A percentile compares a stretch with the other conserved stretches of the same genome.
Conservation (phyloP, 2,113 vertebrate genomes). For the Oryzias celebensis region DNA sequence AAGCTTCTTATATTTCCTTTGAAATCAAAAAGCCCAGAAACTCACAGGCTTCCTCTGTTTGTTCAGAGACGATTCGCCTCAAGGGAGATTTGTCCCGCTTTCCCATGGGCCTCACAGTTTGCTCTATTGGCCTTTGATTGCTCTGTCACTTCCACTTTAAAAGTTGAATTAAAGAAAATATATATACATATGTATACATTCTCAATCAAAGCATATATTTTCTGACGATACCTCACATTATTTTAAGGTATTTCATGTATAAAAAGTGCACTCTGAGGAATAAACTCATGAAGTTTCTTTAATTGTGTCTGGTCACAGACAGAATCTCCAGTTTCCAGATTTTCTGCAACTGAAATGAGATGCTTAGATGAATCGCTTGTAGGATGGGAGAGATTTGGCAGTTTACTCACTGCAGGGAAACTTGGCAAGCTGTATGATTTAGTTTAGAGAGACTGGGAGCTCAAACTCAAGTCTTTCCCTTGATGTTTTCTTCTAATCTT, state of each 20-base stretch:
- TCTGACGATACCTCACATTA: no score
- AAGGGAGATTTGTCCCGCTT: conserved; percentile 12
- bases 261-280: conserved; percentile 42
- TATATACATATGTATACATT: no score
- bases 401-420: conserved; percentile 56
- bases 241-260: not conserved
- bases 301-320: conserved; percentile 65
- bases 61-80: conserved; percentile 37
- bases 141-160: not conserved
- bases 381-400: conserved; percentile 59
- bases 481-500: conserved; percentile 39
- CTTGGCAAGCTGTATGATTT: conserved; percentile 59
- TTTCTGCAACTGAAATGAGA: conserved; percentile 38
- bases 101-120: conserved; percentile 16
- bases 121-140: conserved; percentile 41
- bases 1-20: conserved; percentile 55
- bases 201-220: no score
- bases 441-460: conserved; percentile 37
- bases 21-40: conserved; percentile 40
- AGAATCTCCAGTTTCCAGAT: conserved; percentile 48
- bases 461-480: conserved; percentile 30
- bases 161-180: no score
- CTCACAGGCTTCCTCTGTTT: conserved; percentile 51
- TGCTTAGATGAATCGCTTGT: conserved; percentile 54
- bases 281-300: conserved; percentile 47